Percentiles rank a stretch among this genome's conserved stretches.
These are phyloP conservation scores for Paradisaea rubra DNA, from an alignment of 2,113 vertebrate species.

Conservation along the genomic window DNA sequence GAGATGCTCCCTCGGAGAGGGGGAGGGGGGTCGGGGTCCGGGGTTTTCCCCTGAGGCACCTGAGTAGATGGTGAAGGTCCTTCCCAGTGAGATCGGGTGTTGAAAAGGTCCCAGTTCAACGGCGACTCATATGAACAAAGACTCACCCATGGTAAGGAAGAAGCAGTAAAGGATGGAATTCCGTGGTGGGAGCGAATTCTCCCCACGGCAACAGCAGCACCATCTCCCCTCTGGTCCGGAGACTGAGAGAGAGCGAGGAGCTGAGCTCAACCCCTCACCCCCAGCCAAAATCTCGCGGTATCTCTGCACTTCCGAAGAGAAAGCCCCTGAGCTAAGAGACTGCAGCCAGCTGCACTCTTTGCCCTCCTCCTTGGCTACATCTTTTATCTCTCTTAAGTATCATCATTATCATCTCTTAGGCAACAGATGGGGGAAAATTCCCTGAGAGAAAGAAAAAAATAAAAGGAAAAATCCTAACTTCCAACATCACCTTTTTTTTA, in stretches of 20 bases:
- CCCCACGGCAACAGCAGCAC: neutral
- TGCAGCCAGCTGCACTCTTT: neutral
- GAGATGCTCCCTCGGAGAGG: neutral
- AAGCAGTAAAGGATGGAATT: neutral
- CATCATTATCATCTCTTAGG: neutral
- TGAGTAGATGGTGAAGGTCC: neutral
- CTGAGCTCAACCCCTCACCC: neutral
- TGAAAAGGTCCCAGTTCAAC: neutral
- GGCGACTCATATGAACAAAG: accelerated
- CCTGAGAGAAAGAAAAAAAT: neutral
- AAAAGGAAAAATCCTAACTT: neutral
- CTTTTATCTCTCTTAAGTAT: neutral
- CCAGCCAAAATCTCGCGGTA: neutral
- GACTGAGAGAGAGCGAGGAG: neutral
- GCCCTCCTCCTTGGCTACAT: neutral
- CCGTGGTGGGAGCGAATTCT: accelerated
- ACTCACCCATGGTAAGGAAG: neutral
- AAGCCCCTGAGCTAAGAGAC: neutral
- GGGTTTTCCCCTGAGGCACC: neutral
- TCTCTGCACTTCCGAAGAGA: neutral
- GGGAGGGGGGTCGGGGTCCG: no score
- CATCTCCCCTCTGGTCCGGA: neutral
- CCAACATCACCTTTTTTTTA: neutral
- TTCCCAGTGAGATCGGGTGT: neutral
- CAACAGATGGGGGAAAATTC: neutral